These are phyloP conservation scores for Spisula solida DNA, from an alignment of 2,888 invertebrate genomes.

Conservation along the genomic window DNA sequence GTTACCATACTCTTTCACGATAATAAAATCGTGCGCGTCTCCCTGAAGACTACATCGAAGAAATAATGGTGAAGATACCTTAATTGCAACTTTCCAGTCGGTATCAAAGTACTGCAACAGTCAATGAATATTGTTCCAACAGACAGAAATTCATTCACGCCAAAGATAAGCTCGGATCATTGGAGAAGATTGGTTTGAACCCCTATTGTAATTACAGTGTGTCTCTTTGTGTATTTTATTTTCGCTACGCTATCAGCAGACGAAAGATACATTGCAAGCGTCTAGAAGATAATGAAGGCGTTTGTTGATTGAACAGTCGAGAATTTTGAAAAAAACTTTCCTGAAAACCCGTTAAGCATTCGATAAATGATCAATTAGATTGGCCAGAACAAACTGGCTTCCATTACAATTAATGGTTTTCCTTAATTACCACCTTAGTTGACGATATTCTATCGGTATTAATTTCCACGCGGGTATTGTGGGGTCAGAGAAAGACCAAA, in stretches of 20 bases:
- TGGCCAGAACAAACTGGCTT: neutral
- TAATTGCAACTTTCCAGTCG: neutral
- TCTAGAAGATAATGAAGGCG: neutral
- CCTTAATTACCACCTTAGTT: no score
- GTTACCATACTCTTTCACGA: neutral
- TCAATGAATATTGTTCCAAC: neutral
- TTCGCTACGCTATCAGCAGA: neutral
- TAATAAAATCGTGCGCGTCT: neutral
- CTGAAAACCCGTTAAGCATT: neutral
- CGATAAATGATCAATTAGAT: neutral
- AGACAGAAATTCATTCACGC: neutral
- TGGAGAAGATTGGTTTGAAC: neutral
- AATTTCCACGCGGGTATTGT: no score
- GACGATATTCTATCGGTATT: no score
- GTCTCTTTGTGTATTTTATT: neutral
- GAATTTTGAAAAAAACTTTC: neutral
- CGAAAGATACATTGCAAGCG: neutral
- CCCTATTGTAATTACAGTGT: neutral
- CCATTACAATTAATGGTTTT: no score
- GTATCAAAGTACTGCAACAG: neutral
- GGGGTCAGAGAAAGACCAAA: no score
- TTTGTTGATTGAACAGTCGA: neutral
- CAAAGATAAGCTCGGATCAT: constrained; percentile 8
- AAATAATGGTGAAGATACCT: neutral
- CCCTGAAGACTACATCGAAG: neutral